Conservation (phyloP, 2,888 invertebrate species). For the Patella depressa region DNA sequence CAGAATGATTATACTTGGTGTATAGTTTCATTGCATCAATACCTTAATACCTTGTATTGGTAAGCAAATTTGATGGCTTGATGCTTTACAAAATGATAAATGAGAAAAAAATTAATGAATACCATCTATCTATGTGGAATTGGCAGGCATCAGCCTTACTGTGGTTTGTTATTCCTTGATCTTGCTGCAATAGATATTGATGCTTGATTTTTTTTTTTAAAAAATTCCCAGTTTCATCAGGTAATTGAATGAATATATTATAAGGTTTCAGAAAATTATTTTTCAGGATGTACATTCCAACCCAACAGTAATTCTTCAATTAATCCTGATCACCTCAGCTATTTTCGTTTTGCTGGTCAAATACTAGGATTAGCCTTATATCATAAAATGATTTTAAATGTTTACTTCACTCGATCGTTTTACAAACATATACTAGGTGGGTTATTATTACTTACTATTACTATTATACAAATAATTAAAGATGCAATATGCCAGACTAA, state of each 20-base stretch:
- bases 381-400: slow-evolving; percentile 66
- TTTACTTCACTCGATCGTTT: slow-evolving; percentile 69
- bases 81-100: too few relatives aligned
- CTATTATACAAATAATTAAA: not conserved
- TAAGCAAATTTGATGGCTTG: too few relatives aligned
- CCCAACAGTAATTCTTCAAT: slow-evolving; percentile 69
- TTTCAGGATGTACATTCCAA: slow-evolving; percentile 67
- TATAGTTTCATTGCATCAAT: too few relatives aligned
- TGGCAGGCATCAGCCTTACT: too few relatives aligned
- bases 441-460: not conserved
- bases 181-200: too few relatives aligned
- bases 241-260: too few relatives aligned
- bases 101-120: too few relatives aligned
- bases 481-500: not conserved
- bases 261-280: too few relatives aligned
- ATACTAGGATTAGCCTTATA: slow-evolving; percentile 67
- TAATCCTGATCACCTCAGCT: slow-evolving; percentile 68
- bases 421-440: slow-evolving; percentile 69
- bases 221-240: not conserved
- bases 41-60: too few relatives aligned
- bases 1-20: too few relatives aligned
- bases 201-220: not conserved
- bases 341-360: slow-evolving; percentile 68
- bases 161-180: too few relatives aligned
- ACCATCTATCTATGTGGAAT: too few relatives aligned